Conservation (phyloP, 2,797 vertebrate genomes). For the Apodemus agrarius region DNA sequence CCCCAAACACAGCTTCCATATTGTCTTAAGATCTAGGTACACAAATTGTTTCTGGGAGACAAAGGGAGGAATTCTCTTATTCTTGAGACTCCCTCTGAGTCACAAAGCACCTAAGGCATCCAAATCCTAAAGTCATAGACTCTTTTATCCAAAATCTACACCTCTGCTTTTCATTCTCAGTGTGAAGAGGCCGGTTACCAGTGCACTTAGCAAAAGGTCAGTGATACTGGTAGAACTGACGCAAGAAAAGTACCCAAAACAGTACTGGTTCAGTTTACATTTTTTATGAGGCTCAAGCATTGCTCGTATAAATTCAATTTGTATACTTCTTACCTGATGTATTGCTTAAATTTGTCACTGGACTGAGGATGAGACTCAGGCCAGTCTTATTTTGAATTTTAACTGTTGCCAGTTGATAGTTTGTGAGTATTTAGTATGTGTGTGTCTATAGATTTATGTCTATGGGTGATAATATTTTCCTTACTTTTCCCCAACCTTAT, state of each 20-base stretch:
- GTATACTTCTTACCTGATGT: neutral
- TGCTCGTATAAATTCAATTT: neutral
- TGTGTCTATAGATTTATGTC: neutral
- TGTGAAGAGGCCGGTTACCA: neutral
- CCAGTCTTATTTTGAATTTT: slow-evolving; percentile 1
- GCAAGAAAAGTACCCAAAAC: neutral
- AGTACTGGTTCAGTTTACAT: neutral
- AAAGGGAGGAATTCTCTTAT: neutral
- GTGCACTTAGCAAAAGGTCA: neutral
- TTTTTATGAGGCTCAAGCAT: neutral
- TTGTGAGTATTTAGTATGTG: neutral
- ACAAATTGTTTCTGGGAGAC: neutral
- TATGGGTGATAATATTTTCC: neutral
- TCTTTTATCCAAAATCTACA: neutral
- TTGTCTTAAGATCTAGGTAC: neutral
- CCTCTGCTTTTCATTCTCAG: neutral
- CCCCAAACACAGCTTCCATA: slow-evolving; percentile 42
- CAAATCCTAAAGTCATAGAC: neutral
- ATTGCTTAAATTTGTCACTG: neutral
- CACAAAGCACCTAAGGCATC: neutral
- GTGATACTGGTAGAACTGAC: neutral
- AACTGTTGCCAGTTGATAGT: neutral
- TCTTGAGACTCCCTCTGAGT: slow-evolving; percentile 21
- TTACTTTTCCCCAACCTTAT: neutral
- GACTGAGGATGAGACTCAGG: neutral